phyloP scores from a whole-genome alignment of 2,888 invertebrate species.

The Dilophus febrilis region DNA sequence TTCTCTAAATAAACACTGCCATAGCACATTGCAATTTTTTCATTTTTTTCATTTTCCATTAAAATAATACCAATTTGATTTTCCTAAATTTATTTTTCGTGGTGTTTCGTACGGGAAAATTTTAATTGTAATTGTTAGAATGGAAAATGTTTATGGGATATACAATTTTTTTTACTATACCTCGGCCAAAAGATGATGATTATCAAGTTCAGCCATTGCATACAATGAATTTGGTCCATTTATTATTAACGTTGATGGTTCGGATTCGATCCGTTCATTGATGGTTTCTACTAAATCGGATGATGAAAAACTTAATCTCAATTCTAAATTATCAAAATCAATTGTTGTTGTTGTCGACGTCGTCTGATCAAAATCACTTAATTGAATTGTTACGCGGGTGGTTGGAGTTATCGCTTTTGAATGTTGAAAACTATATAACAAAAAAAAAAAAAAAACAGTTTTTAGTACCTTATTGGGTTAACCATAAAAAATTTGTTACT shows the following conservation, averaged over 20 bases:
- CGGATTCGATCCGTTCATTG: constrained; percentile 10
- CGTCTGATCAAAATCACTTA: constrained; percentile 10
- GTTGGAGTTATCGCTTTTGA: constrained; percentile 11
- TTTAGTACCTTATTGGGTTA: too few species aligned
- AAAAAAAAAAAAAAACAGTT: too few species aligned
- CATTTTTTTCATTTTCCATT: constrained; percentile 9
- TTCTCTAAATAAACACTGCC: constrained; percentile 12
- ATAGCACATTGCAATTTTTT: constrained; percentile 12
- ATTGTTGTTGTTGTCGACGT: constrained; percentile 9
- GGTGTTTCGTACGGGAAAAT: too few species aligned
- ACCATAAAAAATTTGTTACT: too few species aligned
- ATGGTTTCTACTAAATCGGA: constrained; percentile 9
- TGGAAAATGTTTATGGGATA: neutral
- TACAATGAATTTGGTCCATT: constrained; percentile 11
- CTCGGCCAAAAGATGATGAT: constrained; percentile 7
- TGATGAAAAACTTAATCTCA: constrained; percentile 12
- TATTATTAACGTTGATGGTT: constrained; percentile 10
- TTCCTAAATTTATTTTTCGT: constrained; percentile 1
- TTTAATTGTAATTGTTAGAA: too few species aligned
- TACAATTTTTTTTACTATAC: too few species aligned
- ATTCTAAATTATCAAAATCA: constrained; percentile 11
- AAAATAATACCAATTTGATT: constrained; percentile 8
- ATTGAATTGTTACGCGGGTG: too few species aligned
- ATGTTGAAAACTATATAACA: constrained; percentile 12
- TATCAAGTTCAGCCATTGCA: constrained; percentile 12